Evolutionary conservation across 1,140 invertebrate species (phyloP), one percentile per base, ranked within the genome.

Genomic region (Drosophila malerkotliana): DNA sequence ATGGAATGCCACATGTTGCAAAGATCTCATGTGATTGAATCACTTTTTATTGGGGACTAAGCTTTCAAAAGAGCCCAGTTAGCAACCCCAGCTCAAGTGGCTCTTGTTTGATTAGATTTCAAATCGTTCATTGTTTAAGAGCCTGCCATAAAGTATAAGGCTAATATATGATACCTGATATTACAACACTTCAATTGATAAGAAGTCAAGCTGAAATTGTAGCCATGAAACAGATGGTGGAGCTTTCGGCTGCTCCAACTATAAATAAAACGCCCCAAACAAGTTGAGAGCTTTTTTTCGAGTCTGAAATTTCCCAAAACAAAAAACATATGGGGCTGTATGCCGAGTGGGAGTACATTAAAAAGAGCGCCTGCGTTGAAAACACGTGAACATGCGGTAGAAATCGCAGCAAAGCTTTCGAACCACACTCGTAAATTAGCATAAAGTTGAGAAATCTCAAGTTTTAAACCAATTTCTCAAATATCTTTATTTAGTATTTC

Each of bases 221-320:
- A 53, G 51, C 52, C 44, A n/a, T 30, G 15, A 48, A 53, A 54
- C 39, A 32, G 60, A 68, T 66, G 61, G 44, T 1, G 15, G 1
- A 69, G 52, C 67, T 69, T 69, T 68, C 21, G 9, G 4, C 15
- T 32, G 56, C 41, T 44, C 14, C n/a, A 18, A 44, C 67, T 69
- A 71, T 57, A 57, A 71, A 71, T 71, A 71, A 69, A 49, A 69
- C 66, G 9, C 62, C 32, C 56, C 72, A 66, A 62, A 63, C 41
- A 54, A 18, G 34, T 21, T 14, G 3, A 61, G 51, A 55, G 48
- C 52, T 60, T 15, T 28, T 28, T 34, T 2, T 37, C 10, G 32
- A 49, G 37, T 44, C 64, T 53, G 15, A 82, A 85, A 87, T 88
- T 88, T 88, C 79, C 83, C 83, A 87, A 77, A 87, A 87, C 83